Base-by-base conservation (phyloP, 2,888 invertebrate species). In the Graphium colonna region DNA sequence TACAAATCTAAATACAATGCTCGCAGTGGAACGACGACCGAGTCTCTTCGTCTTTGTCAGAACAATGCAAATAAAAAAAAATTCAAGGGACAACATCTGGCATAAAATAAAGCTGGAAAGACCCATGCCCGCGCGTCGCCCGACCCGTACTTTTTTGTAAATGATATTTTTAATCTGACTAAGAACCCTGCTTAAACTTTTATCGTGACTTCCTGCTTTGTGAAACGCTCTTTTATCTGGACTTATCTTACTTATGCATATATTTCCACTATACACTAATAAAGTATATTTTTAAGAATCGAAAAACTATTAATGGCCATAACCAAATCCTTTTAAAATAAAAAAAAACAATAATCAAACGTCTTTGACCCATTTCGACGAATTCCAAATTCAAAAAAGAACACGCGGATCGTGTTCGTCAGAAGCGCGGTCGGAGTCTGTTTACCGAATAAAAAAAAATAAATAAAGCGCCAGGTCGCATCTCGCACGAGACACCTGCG, bases 401-500 rank as follows among this genome's bases (percentile, higher is more conserved):
- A 74, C 78, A 77, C 71, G 77, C 78, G 79, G 74, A 77, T 69
- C 71, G 68, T 68, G 69, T 72, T 65, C 67, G 66, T 62, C 64
- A 55, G 47, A 52, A 52, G 33, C 64, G 60, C 71, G 73, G 75
- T 76, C 73, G 75, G 71, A 76, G 70, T 72, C 71, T 74, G 63
- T 71, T 68, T 60, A 61, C 58, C 69, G 76, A n/a, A n/a, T n/a
- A 21, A 80, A 79, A 79, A 79, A 72, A 69, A 76, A 80, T 76
- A 78, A 77, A 74, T 66, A 60, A 68, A 72, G 63, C 67, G 63
- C 65, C 62, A 65, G 67, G 65, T 70, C 69, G 63, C 58, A 58
- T 64, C 63, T 66, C 68, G 67, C 69, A 65, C 67, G 67, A 78
- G 72, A 75, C 82, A 82, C 82, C 83, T 83, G 83, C 79, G 77